Evolutionary conservation across 2,888 invertebrate genomes (phyloP), one percentile per base, ranked within the genome.

Genomic region (Caenorhabditis plicata): DNA sequence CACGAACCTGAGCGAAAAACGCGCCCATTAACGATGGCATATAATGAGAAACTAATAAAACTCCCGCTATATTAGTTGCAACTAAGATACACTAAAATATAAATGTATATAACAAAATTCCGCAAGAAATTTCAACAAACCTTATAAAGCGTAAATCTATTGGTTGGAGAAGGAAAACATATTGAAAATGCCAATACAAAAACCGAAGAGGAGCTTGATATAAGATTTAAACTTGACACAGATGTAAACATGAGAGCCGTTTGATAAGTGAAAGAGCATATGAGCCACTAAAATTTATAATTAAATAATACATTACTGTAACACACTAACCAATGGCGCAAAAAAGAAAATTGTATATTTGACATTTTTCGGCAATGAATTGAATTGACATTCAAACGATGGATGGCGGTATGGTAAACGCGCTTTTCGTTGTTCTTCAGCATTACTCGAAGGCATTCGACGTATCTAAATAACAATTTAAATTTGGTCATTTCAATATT

Each of bases 261-360:
- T 82, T 94, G 92, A 84, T 91, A 92, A 51, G 90, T 87, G 82
- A 92, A 92, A 84, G 92, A 93, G 52, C 92, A 92, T 77, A 89
- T 83, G 84, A 96, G 93, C 92, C 94, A 95, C 90, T 93, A 84
- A 43, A 87, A 87, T 73, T 9, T 13, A 4, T n/a, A 9, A 7
- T 4, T n/a, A 27, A 9, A 7, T 7, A 27, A 7, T 27, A 27
- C 13, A 27, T 27, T 27, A 27, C 29, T 27, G 29, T 8, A 17
- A 36, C 41, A 27, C 32, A 56, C 68, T 40, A 13, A 77, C 77
- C 67, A 77, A 46, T n/a, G 78, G 78, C 1, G 76, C 75, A 40
- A 78, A 74, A 52, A 72, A 70, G 55, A 78, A 62, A 5, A 68
- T 26, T 13, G 68, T 67, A 40, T 74, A 74, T 17, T 61, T 66